Percentiles rank a stretch among this genome's conserved stretches.
Conservation (phyloP, 2,797 vertebrate species). For the Strix occidentalis region DNA sequence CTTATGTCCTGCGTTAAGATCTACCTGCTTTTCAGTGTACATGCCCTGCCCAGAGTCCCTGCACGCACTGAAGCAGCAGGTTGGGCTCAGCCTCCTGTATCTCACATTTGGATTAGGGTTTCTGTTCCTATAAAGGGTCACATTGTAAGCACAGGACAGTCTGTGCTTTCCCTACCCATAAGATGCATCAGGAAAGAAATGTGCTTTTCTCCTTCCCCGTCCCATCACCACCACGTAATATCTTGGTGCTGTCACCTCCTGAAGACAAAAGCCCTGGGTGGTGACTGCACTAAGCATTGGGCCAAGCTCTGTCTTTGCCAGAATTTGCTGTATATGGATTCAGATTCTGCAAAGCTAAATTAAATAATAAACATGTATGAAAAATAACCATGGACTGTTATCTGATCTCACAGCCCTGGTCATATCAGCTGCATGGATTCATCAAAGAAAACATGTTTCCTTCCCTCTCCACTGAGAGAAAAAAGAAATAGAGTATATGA, state of each 20-base stretch:
- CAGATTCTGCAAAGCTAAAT: not conserved
- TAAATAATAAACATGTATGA: not conserved
- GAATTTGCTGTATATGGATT: not conserved
- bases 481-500: not conserved
- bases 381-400: not conserved
- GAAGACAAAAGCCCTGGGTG: not conserved
- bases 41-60: not conserved
- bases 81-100: not conserved
- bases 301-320: not conserved
- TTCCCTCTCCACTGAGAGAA: not conserved
- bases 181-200: not conserved
- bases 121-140: not conserved
- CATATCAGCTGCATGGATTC: not conserved
- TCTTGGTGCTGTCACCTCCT: fast-evolving
- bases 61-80: not conserved
- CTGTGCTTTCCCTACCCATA: not conserved
- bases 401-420: not conserved
- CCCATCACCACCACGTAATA: too few species aligned
- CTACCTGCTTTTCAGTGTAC: not conserved
- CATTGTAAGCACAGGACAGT: not conserved
- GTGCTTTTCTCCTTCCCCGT: not conserved
- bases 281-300: not conserved
- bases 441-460: not conserved
- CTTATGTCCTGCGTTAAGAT: not conserved
- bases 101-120: not conserved